Conservation (phyloP, 1,140 invertebrate genomes). For the Heliconius melpomene region DNA sequence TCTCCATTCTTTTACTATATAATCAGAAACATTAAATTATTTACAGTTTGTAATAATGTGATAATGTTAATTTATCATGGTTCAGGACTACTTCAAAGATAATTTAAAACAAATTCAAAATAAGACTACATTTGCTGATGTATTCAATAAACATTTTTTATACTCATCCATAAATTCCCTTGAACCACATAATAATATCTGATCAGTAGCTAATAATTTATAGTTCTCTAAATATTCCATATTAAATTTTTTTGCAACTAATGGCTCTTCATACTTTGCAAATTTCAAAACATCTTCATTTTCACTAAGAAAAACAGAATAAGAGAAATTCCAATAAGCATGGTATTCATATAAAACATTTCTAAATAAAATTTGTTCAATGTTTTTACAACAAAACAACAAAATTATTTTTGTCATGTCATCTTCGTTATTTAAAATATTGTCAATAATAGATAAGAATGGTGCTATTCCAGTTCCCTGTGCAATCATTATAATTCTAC, state of each 20-base stretch:
- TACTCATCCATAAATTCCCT: conserved; percentile 56
- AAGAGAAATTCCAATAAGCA: conserved; percentile 86
- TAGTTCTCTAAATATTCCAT: conserved; percentile 46
- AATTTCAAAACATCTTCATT: conserved; percentile 26
- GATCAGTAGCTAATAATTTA: conserved; percentile 49
- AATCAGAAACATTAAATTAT: not conserved
- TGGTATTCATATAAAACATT: conserved; percentile 81
- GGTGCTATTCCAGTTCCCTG: conserved; percentile 88
- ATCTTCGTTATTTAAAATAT: conserved; percentile 83
- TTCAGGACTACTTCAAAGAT: not conserved
- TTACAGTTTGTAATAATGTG: not conserved
- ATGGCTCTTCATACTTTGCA: conserved; percentile 67
- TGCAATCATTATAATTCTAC: conserved; percentile 83
- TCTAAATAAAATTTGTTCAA: conserved; percentile 82
- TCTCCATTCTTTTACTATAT: too few species aligned
- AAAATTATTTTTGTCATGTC: conserved; percentile 83
- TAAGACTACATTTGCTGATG: conserved; percentile 50
- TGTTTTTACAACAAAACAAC: conserved; percentile 81
- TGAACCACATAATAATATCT: conserved; percentile 69
- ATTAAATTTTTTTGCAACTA: conserved; percentile 49
- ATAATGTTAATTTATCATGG: not conserved
- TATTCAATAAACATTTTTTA: conserved; percentile 43
- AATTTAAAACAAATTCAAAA: conserved; percentile 46
- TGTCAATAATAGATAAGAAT: conserved; percentile 83
- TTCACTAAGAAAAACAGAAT: conserved; percentile 82